Base-by-base conservation (phyloP, 2,888 invertebrate species). In the Panopea generosa region DNA sequence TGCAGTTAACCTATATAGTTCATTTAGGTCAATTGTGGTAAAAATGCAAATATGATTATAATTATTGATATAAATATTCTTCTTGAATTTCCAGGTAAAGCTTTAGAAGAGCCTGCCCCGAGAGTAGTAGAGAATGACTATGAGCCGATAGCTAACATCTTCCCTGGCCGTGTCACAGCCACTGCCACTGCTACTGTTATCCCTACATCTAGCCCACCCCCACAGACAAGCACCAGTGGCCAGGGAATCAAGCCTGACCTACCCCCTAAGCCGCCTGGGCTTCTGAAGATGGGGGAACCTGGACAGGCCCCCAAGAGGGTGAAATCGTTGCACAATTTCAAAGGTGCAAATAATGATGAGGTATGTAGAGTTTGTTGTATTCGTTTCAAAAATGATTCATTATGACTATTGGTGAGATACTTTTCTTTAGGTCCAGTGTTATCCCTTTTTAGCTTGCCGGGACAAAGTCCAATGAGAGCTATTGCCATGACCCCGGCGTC, bases 331-430 rank as follows among this genome's bases (percentile, higher is more conserved):
- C 98, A 96, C 93, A 96, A 96, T 73, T 99, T 98, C 93, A 97
- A 96, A 93, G 98, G 98, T 83, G 96, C 96, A 92, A 99, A 99
- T 92, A 99, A 99, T 94, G 99, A 99, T 94, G 99, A 99, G 95
- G 96, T 96, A 93, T 91, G 93, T 88, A 16, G n/a, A n/a, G n/a
- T n/a, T n/a, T n/a, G n/a, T n/a, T n/a, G n/a, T n/a, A 18, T 22
- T 14, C 18, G 20, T 4, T 33, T 24, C 26, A 14, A 50, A 50
- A 18, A 2, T 50, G 18, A 11, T n/a, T 2, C n/a, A 50, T 7
- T 1, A n/a, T 24, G n/a, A n/a, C n/a, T n/a, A n/a, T n/a, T n/a
- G n/a, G n/a, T n/a, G n/a, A n/a, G n/a, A n/a, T n/a, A n/a, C n/a
- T n/a, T n/a, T n/a, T n/a, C n/a, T n/a, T n/a, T n/a, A n/a, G n/a